phyloP scores from a whole-genome alignment of 2,113 vertebrate species.

The Trachemys scripta region DNA sequence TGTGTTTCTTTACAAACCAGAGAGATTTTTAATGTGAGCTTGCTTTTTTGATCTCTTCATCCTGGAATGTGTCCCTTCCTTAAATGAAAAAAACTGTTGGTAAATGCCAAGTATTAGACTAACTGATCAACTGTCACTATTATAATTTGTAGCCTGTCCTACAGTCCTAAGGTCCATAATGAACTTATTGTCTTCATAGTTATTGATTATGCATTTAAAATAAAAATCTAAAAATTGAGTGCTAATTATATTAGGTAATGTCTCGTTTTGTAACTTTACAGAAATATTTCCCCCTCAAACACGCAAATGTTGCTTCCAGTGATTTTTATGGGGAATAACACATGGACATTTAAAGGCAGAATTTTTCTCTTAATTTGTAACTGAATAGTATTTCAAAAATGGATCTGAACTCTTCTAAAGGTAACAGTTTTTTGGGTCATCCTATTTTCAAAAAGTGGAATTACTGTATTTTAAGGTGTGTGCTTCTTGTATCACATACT shows the following conservation, averaged over 20 bases:
- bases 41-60: background rate
- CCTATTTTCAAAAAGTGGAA: background rate
- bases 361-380: background rate
- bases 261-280: background rate
- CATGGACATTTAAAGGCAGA: background rate
- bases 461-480: background rate
- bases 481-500: background rate
- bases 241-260: background rate
- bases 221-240: background rate
- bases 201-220: background rate
- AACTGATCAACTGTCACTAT: background rate
- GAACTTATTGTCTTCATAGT: background rate
- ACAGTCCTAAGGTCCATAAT: background rate
- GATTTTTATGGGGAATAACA: background rate
- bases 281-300: background rate
- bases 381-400: background rate
- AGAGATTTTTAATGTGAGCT: background rate
- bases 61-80: background rate
- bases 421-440: background rate
- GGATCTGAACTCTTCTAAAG: background rate
- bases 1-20: background rate
- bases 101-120: background rate
- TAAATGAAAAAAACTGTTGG: background rate
- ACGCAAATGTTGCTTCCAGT: background rate
- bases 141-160: background rate